These are phyloP conservation scores for Sardina pilchardus DNA, from an alignment of 2,113 vertebrate genomes.

Conservation along the genomic window DNA sequence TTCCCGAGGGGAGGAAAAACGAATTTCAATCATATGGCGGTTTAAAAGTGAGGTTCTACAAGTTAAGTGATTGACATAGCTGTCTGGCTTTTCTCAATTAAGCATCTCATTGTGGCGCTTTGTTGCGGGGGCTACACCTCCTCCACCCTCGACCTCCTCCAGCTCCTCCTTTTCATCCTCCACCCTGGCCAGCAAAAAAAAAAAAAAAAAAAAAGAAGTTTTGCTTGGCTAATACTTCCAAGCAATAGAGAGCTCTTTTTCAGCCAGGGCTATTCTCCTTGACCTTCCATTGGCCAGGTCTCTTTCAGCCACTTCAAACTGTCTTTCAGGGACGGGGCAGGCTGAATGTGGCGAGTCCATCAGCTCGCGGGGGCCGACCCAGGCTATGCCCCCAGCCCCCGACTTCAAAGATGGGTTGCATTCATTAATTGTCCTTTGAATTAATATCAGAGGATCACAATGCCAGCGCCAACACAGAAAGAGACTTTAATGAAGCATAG, in stretches of 20 bases:
- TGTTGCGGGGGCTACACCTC: constrained; percentile 72
- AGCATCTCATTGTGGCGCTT: constrained; percentile 98
- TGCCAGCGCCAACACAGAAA: constrained; percentile 98
- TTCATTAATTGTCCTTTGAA: constrained; percentile 99
- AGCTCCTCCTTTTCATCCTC: constrained; percentile 69
- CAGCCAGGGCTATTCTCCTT: constrained; percentile 92
- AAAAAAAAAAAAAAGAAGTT: constrained; percentile 83
- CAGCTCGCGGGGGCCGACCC: constrained; percentile 93
- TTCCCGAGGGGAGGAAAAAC: constrained; percentile 83
- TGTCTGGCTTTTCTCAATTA: constrained; percentile 99
- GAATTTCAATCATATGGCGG: constrained; percentile 72
- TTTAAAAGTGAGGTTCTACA: constrained; percentile 79
- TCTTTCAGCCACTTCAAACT: constrained; percentile 98
- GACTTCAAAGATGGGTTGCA: constrained; percentile 99
- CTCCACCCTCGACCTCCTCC: constrained; percentile 59
- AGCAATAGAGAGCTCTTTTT: constrained; percentile 99
- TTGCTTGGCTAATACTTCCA: constrained; percentile 99
- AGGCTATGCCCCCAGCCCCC: constrained; percentile 88
- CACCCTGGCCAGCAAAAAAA: constrained; percentile 66
- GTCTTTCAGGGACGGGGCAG: constrained; percentile 87
- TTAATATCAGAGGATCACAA: constrained; percentile 99
- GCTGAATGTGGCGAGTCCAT: constrained; percentile 96
- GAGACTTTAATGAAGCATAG: constrained; percentile 99
- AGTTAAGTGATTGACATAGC: constrained; percentile 99
- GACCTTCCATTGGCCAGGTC: constrained; percentile 98